phyloP scores from a whole-genome alignment of 2,888 invertebrate species.

The Quadroppia sp. region DNA sequence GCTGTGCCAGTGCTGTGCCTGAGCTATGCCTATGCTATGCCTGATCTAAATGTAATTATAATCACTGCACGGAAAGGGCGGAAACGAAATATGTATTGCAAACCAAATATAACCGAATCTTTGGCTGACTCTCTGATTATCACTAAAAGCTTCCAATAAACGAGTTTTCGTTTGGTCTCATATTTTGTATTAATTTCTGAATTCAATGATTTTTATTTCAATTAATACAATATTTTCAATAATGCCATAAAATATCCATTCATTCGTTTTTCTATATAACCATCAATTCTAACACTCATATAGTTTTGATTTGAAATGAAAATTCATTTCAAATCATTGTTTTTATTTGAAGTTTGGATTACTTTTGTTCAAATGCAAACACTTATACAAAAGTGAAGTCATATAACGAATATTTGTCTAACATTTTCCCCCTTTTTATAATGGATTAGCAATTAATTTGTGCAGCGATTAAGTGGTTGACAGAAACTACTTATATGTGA shows the following conservation, averaged over 20 bases:
- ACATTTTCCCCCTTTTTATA: constrained; percentile 10
- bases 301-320: too few species aligned
- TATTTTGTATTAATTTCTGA: not conserved
- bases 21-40: not conserved
- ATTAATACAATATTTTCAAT: too few species aligned
- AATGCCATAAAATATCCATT: too few species aligned
- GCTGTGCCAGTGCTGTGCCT: not conserved
- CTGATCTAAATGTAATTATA: constrained; percentile 33
- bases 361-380: too few species aligned
- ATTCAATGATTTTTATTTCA: not conserved
- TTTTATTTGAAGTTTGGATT: too few species aligned
- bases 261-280: too few species aligned
- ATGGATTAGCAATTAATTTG: constrained; percentile 27
- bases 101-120: not conserved
- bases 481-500: constrained; percentile 23
- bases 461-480: constrained; percentile 15
- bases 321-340: too few species aligned
- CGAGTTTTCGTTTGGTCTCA: not conserved
- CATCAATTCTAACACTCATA: too few species aligned
- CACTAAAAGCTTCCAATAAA: constrained; percentile 6
- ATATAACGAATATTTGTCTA: constrained; percentile 8
- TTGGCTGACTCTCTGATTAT: not conserved
- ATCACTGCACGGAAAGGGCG: constrained; percentile 31
- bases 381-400: too few species aligned
- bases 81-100: constrained; percentile 11